phyloP scores from a whole-genome alignment of 2,888 invertebrate species.

The Agrotis puta region DNA sequence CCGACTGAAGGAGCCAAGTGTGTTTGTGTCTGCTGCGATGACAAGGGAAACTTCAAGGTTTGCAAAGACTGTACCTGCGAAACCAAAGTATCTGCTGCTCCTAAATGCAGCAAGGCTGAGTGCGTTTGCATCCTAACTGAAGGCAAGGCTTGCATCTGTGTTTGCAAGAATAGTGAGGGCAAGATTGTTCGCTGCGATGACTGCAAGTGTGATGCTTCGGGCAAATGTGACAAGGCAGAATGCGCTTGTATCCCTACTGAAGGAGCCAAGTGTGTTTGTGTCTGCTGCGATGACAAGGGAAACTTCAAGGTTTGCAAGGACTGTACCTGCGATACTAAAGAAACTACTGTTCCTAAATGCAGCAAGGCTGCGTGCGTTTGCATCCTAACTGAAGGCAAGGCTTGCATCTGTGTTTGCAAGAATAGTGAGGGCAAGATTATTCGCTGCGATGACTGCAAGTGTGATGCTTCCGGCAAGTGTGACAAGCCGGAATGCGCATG shows the following conservation, averaged over 20 bases:
- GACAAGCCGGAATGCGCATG: too few species aligned
- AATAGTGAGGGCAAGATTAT: too few species aligned
- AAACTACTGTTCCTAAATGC: too few species aligned
- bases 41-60: conserved; percentile 25
- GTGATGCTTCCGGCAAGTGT: too few species aligned
- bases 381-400: too few species aligned
- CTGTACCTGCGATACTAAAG: conserved; percentile 17
- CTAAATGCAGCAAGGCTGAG: conserved; percentile 57
- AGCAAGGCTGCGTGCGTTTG: too few species aligned
- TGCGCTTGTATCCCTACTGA: conserved; percentile 70
- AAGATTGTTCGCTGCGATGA: conserved; percentile 3
- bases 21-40: conserved; percentile 52
- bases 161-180: not conserved
- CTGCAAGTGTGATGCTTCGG: conserved; percentile 20
- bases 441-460: too few species aligned
- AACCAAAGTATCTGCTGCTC: not conserved
- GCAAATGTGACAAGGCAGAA: conserved; percentile 66
- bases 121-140: conserved; percentile 53
- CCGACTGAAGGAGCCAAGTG: conserved; percentile 7
- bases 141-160: not conserved
- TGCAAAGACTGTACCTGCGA: conserved; percentile 50
- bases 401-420: too few species aligned
- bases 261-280: conserved; percentile 24
- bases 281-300: conserved; percentile 25
- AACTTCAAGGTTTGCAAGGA: conserved; percentile 6